Evolutionary conservation across 1,140 invertebrate species (phyloP), one percentile per base, ranked within the genome.

Genomic region (Drosophila bipectinata): DNA sequence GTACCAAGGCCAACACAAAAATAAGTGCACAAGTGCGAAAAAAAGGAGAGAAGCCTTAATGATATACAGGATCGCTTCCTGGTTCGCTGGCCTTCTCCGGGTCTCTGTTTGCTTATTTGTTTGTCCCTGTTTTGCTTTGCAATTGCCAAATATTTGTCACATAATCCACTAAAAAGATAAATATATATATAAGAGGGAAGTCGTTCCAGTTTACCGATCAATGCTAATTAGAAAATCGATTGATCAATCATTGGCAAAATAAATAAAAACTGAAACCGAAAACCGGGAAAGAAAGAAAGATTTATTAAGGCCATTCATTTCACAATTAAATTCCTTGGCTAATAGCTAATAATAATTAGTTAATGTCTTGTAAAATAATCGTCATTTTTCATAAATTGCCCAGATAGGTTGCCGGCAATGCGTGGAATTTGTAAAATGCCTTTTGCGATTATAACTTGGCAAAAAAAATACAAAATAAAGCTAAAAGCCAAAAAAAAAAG

Each of bases 161-260:
- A 37, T 37, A 58, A 64, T 34, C 5, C 14, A 57, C 30, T 14
- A n/a, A 24, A 5, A 24, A 24, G 28, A 30, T 15, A 62, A 45
- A 30, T 30, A 1, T 12, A 14, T 30, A 26, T 51, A 10, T 8
- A 1, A 18, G 9, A 10, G 30, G 12, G 12, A 24, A n/a, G 24
- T 41, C 49, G 47, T 57, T 79, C 52, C 56, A 62, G 60, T 75
- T 67, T 54, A 81, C 60, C 82, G 74, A 72, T 85, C 82, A 81
- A 75, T 87, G 74, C 54, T 69, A 85, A 85, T 85, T 78, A 72
- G 64, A 71, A 81, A 81, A 81, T 39, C 74, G 61, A 87, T 87
- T 81, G 82, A 87, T 85, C 82, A 85, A 79, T 54, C 54, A 48
- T 15, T 47, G 32, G 15, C 26, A 28, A 47, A 63, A 44, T 28